Evolutionary conservation across 2,797 vertebrate genomes (phyloP).

Genomic region (Taeniopygia guttata): DNA sequence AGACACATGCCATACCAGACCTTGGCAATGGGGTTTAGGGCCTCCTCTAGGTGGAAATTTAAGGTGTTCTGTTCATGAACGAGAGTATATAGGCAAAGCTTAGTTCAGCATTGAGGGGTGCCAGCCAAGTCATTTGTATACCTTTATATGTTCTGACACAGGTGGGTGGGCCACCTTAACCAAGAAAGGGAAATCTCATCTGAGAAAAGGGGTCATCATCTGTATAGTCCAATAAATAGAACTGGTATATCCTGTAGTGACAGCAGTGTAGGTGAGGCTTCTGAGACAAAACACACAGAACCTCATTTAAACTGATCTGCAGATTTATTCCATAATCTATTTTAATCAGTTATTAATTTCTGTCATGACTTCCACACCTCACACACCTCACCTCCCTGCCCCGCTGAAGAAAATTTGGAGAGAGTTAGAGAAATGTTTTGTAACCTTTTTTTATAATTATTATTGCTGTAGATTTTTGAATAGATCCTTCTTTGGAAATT

Average conservation of each 20-base stretch:
- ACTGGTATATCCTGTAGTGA: neutral
- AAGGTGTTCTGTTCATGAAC: too few species aligned
- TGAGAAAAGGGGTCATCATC: fast-evolving
- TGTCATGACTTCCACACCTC: neutral
- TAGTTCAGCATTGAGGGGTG: neutral
- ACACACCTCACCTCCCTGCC: too few species aligned
- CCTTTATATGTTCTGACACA: fast-evolving
- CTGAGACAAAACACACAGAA: neutral
- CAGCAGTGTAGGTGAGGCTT: neutral
- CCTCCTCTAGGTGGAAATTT: neutral
- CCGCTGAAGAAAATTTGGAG: neutral
- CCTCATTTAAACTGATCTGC: neutral
- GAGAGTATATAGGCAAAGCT: neutral
- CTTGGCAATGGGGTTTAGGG: neutral
- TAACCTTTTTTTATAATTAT: neutral
- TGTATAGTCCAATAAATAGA: neutral
- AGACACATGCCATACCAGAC: neutral
- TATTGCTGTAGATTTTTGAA: neutral
- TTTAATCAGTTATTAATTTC: neutral
- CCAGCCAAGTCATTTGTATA: neutral
- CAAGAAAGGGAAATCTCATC: neutral
- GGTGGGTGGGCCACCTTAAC: neutral
- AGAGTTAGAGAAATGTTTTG: neutral
- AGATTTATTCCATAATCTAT: neutral
- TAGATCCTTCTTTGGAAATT: neutral